phyloP scores from a whole-genome alignment of 1,140 invertebrate species.

The Caligus rogercresseyi region DNA sequence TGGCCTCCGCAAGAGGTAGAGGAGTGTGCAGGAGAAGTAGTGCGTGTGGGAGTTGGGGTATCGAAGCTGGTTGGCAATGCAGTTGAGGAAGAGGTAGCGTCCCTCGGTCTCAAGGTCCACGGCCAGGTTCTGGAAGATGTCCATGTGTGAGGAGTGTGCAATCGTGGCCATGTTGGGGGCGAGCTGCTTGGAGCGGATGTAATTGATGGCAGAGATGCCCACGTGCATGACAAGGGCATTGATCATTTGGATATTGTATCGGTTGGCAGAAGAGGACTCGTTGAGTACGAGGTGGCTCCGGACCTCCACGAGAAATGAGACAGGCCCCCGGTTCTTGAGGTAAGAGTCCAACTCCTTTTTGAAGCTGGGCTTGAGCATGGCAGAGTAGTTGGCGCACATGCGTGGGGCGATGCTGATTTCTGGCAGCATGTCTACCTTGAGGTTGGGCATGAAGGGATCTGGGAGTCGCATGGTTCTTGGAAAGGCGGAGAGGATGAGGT shows the following conservation, averaged over 20 bases:
- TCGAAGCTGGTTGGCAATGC: constrained; percentile 90
- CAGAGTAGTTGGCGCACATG: constrained; percentile 70
- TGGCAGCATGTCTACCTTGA: constrained; percentile 72
- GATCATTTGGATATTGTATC: constrained; percentile 89
- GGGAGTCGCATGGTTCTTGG: constrained; percentile 92
- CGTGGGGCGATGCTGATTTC: constrained; percentile 65
- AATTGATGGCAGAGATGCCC: constrained; percentile 80
- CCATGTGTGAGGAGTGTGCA: constrained; percentile 92
- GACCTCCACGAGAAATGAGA: constrained; percentile 83
- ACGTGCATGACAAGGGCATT: constrained; percentile 95
- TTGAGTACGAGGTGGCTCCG: constrained; percentile 47
- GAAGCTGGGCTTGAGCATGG: constrained; percentile 68
- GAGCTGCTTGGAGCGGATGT: constrained; percentile 64
- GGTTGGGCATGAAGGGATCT: constrained; percentile 90
- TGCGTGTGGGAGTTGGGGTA: constrained; percentile 99
- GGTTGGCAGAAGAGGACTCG: constrained; percentile 43
- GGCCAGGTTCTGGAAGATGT: constrained; percentile 96
- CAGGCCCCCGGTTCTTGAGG: constrained; percentile 76
- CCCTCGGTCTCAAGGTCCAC: constrained; percentile 93
- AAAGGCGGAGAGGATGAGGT: constrained; percentile 90
- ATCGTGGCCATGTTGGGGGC: constrained; percentile 90
- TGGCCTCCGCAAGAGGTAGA: constrained; percentile 97
- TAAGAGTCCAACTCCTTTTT: constrained; percentile 92
- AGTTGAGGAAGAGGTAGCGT: constrained; percentile 87
- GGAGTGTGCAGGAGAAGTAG: constrained; percentile 91